Evolutionary conservation across 2,888 invertebrate genomes (phyloP).

Genomic region (Trichogramma dendrolimi): DNA sequence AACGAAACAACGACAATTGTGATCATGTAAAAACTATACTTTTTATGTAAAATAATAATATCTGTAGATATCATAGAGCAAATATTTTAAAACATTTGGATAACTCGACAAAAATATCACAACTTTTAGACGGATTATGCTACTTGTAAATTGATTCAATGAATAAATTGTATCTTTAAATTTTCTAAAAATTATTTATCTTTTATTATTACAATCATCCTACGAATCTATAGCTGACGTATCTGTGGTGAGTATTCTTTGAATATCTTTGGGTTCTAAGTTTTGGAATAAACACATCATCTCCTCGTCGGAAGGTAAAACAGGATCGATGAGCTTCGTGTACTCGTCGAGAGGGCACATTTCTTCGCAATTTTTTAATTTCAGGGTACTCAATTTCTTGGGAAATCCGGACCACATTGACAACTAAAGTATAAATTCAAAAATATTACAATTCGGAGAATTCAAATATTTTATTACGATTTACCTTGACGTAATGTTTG

Average conservation of each 20-base stretch:
- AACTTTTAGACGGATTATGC: no score
- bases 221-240: neutral
- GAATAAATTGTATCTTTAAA: no score
- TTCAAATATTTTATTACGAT: neutral
- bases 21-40: no score
- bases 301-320: constrained; percentile 21
- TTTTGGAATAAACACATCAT: constrained; percentile 18
- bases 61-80: no score
- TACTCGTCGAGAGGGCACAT: constrained; percentile 18
- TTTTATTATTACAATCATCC: neutral
- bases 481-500: constrained; percentile 14
- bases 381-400: constrained; percentile 9
- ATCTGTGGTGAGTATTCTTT: constrained; percentile 14
- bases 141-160: no score
- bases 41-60: no score
- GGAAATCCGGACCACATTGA: constrained; percentile 6
- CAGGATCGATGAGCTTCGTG: constrained; percentile 1
- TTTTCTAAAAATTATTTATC: no score
- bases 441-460: neutral
- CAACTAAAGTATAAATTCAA: neutral
- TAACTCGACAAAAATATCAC: no score
- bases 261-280: constrained; percentile 7
- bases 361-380: constrained; percentile 12
- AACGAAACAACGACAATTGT: no score
- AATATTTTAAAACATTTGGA: no score